Percentiles rank a stretch among this genome's conserved stretches.
phyloP scores from a whole-genome alignment of 2,113 vertebrate species.

The Phalacrocorax aristotelis region DNA sequence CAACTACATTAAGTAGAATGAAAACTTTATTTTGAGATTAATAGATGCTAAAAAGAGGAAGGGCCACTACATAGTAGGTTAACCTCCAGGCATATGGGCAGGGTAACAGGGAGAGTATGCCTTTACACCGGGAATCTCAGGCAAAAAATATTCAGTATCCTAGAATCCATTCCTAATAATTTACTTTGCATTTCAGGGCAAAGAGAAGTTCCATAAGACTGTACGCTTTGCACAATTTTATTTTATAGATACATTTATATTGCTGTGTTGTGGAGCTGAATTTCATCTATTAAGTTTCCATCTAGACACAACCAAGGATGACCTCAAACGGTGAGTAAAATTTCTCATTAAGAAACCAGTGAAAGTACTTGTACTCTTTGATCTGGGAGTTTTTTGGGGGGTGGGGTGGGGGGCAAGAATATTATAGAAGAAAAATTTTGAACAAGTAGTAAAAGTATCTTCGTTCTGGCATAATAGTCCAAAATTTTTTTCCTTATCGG shows the following conservation, averaged over 20 bases:
- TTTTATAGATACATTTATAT: slow-evolving; percentile 84
- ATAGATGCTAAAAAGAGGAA: background rate
- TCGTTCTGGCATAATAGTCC: background rate
- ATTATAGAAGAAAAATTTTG: background rate
- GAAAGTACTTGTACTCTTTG: background rate
- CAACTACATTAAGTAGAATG: background rate
- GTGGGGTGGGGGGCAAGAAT: background rate
- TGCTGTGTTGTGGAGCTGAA: slow-evolving; percentile 82
- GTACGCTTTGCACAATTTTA: slow-evolving; percentile 84
- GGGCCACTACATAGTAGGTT: background rate
- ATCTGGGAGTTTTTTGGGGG: background rate
- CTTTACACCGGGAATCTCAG: background rate
- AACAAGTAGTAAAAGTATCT: background rate
- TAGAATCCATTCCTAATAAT: background rate
- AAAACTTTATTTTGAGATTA: background rate
- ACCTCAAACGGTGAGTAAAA: slow-evolving; percentile 77
- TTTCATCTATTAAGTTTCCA: slow-evolving; percentile 78
- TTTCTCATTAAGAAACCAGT: background rate
- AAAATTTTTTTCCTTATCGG: background rate
- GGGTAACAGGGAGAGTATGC: background rate
- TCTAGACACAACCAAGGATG: slow-evolving; percentile 73
- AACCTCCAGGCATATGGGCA: background rate
- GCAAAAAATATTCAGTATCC: background rate
- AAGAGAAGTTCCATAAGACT: slow-evolving; percentile 72
- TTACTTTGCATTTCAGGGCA: slow-evolving; percentile 71